Conservation (phyloP, 2,888 invertebrate species). For the Caenorhabditis angaria region DNA sequence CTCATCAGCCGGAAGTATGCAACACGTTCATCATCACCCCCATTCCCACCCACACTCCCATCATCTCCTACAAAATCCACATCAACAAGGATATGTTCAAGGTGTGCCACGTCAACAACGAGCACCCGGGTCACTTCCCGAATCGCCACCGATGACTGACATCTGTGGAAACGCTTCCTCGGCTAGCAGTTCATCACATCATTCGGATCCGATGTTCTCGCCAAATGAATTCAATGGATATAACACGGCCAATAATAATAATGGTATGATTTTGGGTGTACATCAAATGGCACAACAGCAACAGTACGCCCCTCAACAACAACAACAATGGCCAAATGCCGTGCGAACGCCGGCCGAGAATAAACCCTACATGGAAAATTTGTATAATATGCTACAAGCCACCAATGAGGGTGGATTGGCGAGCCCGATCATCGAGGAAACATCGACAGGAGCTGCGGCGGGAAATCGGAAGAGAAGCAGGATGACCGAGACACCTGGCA, state of each 20-base stretch:
- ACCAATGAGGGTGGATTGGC: conserved; percentile 41
- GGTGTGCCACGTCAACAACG: neutral
- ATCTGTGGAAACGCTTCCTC: conserved; percentile 64
- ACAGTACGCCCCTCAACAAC: conserved; percentile 14
- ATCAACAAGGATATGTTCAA: neutral
- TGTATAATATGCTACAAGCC: conserved; percentile 40
- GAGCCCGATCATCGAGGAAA: conserved; percentile 39
- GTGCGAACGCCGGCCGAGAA: conserved; percentile 4
- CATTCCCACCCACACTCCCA: conserved; percentile 1
- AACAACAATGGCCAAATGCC: conserved; percentile 13
- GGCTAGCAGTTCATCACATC: conserved; percentile 59
- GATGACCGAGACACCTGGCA: neutral
- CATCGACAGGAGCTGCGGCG: conserved; percentile 1
- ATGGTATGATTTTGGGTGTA: conserved; percentile 53
- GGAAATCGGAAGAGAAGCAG: conserved; percentile 10
- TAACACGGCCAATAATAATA: conserved; percentile 25
- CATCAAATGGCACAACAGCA: conserved; percentile 35
- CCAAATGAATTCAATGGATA: conserved; percentile 60
- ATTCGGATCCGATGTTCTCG: conserved; percentile 68
- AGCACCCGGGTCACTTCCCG: conserved; percentile 55
- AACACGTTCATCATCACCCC: conserved; percentile 6
- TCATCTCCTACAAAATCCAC: neutral
- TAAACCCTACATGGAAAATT: conserved; percentile 14
- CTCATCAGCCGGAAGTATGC: conserved; percentile 34
- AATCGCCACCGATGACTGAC: conserved; percentile 71